Conservation (phyloP, 2,797 vertebrate species). For the Enteromius trimaculatus region DNA sequence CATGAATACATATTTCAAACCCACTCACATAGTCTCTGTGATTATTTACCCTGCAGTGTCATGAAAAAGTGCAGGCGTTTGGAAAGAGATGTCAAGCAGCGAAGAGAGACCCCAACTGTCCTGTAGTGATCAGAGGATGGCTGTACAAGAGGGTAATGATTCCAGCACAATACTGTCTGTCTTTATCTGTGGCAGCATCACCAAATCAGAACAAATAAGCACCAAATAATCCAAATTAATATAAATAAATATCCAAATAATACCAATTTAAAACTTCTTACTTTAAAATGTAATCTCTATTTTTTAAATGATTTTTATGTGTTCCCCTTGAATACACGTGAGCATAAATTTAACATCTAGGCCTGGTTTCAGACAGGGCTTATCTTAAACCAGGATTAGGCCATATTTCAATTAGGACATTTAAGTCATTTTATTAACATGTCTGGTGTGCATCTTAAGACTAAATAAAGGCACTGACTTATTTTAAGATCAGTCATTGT, state of each 20-base stretch:
- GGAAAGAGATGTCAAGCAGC: slow-evolving; percentile 86
- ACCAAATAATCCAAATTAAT: too few relatives aligned
- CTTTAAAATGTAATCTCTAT: neutral
- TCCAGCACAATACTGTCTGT: neutral
- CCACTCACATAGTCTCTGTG: slow-evolving; percentile 10
- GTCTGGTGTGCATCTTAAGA: too few relatives aligned
- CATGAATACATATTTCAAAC: neutral
- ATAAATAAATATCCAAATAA: neutral
- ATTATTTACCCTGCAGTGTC: slow-evolving; percentile 32
- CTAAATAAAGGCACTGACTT: too few relatives aligned
- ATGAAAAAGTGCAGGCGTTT: slow-evolving; percentile 84
- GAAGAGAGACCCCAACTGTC: slow-evolving; percentile 86
- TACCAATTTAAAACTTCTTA: neutral
- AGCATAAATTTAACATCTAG: neutral
- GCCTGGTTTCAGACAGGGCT: too few relatives aligned
- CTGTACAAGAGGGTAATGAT: slow-evolving; percentile 86
- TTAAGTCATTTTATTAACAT: too few relatives aligned
- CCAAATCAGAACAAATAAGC: neutral
- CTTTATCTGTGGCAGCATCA: neutral
- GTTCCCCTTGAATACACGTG: neutral
- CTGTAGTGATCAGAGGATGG: slow-evolving; percentile 90
- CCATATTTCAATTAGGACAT: too few relatives aligned
- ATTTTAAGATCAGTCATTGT: too few relatives aligned
- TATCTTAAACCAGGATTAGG: too few relatives aligned
- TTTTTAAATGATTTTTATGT: neutral